Conservation (phyloP, 2,888 invertebrate genomes). For the Mellilla xanthometata region DNA sequence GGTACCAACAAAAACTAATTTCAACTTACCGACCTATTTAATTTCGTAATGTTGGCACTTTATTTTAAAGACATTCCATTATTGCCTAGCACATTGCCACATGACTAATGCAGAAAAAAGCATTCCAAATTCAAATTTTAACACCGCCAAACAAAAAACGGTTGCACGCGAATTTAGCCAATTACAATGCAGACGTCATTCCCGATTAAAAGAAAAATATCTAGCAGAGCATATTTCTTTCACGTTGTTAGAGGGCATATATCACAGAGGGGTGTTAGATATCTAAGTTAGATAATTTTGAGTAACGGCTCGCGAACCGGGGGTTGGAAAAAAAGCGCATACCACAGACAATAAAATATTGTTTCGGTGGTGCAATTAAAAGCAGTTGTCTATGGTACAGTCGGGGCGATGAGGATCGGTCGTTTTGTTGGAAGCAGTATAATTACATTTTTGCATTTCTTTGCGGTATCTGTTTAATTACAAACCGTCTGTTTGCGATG, state of each 20-base stretch:
- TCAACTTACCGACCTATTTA: not conserved
- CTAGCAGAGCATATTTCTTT: conserved; percentile 52
- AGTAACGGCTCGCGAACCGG: conserved; percentile 61
- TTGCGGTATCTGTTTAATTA: conserved; percentile 5
- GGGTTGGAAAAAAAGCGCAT: conserved; percentile 61
- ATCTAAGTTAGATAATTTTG: conserved; percentile 78
- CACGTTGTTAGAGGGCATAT: conserved; percentile 59
- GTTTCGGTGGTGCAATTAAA: conserved; percentile 75
- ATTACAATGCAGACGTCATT: conserved; percentile 53
- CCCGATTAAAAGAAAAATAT: conserved; percentile 58
- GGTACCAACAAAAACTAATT: conserved; percentile 4
- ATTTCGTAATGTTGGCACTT: not conserved
- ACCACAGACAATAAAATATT: conserved; percentile 68
- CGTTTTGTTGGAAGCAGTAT: conserved; percentile 5
- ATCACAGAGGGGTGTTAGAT: conserved; percentile 64
- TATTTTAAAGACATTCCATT: conserved; percentile 1
- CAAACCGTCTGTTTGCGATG: not conserved
- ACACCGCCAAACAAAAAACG: conserved; percentile 35
- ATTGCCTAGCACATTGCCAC: conserved; percentile 1
- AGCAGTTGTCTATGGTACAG: conserved; percentile 44
- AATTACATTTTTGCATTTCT: conserved; percentile 9
- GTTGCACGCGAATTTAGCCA: conserved; percentile 46
- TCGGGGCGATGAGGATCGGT: conserved; percentile 23
- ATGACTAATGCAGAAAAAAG: conserved; percentile 21
- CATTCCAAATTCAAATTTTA: conserved; percentile 32